Evolutionary conservation across 2,888 invertebrate species (phyloP).

Genomic region (Therioaphis trifolii): DNA sequence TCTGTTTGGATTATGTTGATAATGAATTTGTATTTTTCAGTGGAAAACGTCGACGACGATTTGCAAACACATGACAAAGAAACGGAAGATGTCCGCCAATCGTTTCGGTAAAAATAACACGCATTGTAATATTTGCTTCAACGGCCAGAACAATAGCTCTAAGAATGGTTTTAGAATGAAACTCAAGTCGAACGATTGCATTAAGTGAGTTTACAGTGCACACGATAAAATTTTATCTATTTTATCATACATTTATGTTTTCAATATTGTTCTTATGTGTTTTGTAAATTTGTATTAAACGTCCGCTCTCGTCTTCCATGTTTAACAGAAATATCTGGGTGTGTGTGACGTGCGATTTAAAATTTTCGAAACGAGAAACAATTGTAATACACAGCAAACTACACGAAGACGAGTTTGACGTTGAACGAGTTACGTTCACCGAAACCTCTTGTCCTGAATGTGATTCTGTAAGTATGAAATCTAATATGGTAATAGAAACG

Average conservation of each 20-base stretch:
- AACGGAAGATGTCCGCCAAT: constrained; percentile 32
- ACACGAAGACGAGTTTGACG: constrained; percentile 69
- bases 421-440: constrained; percentile 65
- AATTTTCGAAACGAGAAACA: constrained; percentile 70
- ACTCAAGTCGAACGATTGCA: constrained; percentile 1
- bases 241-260: neutral
- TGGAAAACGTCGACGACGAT: neutral
- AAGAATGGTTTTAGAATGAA: constrained; percentile 13
- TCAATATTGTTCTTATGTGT: neutral
- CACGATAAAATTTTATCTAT: neutral
- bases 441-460: constrained; percentile 62
- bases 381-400: constrained; percentile 72
- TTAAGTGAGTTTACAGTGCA: neutral
- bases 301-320: neutral
- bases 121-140: constrained; percentile 36
- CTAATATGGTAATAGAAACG: neutral
- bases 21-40: constrained; percentile 1
- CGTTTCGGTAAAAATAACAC: constrained; percentile 39
- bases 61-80: constrained; percentile 44
- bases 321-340: constrained; percentile 67
- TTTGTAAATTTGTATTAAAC: too few species aligned
- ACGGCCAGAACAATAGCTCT: constrained; percentile 20
- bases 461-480: constrained; percentile 60
- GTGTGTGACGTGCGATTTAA: constrained; percentile 69
- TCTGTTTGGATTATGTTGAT: too few species aligned